Evolutionary conservation across 2,888 invertebrate species (phyloP).

Genomic region (Onthophagus sagittarius): DNA sequence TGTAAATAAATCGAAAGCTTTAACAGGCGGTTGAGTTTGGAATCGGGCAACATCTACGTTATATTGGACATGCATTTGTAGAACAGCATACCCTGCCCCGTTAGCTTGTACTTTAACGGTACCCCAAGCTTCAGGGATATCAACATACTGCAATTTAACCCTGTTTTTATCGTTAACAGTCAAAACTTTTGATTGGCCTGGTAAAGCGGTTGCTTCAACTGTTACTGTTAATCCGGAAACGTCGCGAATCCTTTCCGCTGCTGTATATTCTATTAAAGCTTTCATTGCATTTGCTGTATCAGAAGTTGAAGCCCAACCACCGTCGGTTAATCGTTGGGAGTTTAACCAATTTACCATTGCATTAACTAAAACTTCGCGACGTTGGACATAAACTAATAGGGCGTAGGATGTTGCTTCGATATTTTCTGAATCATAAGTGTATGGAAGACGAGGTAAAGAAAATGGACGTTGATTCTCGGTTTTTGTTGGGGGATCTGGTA

Average conservation of each 20-base stretch:
- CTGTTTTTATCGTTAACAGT: conserved; percentile 73
- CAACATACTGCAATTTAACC: conserved; percentile 72
- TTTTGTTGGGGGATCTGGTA: conserved; percentile 80
- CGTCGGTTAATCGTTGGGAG: conserved; percentile 78
- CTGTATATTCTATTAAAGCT: conserved; percentile 86
- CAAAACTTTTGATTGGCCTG: conserved; percentile 57
- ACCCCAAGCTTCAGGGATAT: conserved; percentile 91
- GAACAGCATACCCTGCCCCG: conserved; percentile 90
- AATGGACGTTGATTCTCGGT: conserved; percentile 90
- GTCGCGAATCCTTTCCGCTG: conserved; percentile 78
- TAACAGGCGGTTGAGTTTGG: conserved; percentile 78
- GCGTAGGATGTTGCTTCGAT: conserved; percentile 93
- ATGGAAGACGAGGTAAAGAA: conserved; percentile 80
- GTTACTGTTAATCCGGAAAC: conserved; percentile 73
- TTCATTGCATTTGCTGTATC: conserved; percentile 87
- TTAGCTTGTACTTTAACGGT: conserved; percentile 88
- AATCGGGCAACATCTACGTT: conserved; percentile 82
- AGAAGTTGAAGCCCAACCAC: conserved; percentile 55
- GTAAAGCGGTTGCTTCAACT: conserved; percentile 81
- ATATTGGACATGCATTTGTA: conserved; percentile 91
- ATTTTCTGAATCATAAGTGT: conserved; percentile 85
- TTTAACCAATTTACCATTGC: conserved; percentile 90
- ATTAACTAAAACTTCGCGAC: conserved; percentile 77
- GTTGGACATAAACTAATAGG: conserved; percentile 79
- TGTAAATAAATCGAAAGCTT: conserved; percentile 74